Conservation (phyloP, 2,797 vertebrate species). For the Falco cherrug region DNA sequence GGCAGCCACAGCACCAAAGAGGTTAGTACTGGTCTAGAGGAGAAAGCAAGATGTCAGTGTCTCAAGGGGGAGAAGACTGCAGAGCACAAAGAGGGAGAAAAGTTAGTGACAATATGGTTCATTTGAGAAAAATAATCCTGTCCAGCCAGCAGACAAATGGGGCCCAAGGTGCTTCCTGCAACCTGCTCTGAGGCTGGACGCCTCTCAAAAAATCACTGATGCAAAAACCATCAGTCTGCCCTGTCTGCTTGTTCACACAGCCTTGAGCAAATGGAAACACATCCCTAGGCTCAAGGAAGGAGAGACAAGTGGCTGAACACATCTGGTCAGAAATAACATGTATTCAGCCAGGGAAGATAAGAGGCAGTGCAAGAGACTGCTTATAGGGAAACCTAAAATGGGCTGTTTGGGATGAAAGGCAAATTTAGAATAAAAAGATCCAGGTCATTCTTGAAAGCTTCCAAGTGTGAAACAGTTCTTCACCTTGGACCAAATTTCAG, state of each 20-base stretch:
- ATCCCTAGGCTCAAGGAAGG: not conserved
- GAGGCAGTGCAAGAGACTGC: not conserved
- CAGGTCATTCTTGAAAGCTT: not conserved
- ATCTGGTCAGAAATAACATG: not conserved
- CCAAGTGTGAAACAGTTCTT: not conserved
- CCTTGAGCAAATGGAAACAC: not conserved
- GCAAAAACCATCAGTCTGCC: conserved; percentile 41
- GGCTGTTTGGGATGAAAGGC: not conserved
- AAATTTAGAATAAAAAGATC: not conserved
- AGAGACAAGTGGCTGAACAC: not conserved
- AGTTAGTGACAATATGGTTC: not conserved
- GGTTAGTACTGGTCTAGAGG: not conserved
- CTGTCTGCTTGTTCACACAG: not conserved
- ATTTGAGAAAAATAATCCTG: not conserved
- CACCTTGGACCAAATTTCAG: not conserved
- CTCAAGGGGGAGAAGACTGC: not conserved
- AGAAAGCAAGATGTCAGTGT: not conserved
- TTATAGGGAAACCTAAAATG: not conserved
- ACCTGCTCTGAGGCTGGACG: conserved; percentile 11
- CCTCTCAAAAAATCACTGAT: conserved; percentile 31
- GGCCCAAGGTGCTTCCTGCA: conserved; percentile 42
- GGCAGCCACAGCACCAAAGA: not conserved
- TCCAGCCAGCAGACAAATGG: not conserved
- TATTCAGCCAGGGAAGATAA: not conserved
- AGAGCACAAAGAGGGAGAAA: not conserved